A percentile compares a stretch with the other conserved stretches of the same genome.
phyloP scores from a whole-genome alignment of 2,797 vertebrate genomes.

The Phaenicophaeus curvirostris region DNA sequence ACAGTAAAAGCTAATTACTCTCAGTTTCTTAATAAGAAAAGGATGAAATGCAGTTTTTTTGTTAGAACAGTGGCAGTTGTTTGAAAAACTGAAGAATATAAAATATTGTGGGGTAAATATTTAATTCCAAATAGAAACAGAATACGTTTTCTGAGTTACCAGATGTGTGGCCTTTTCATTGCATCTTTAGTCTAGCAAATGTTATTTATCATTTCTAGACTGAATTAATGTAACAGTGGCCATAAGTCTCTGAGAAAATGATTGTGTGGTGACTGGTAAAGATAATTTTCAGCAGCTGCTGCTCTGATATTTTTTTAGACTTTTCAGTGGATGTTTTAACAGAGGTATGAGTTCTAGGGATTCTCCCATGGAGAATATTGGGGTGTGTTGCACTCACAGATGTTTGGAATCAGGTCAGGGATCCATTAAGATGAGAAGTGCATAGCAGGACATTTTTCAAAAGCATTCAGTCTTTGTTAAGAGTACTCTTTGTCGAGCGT shows the following conservation, averaged over 20 bases:
- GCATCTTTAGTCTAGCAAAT: not conserved
- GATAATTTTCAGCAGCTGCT: not conserved
- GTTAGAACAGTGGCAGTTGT: not conserved
- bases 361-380: not conserved
- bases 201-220: not conserved
- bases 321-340: not conserved
- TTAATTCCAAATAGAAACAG: not conserved
- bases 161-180: not conserved
- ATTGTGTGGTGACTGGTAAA: not conserved
- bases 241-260: not conserved
- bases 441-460: not conserved
- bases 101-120: not conserved
- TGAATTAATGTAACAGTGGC: not conserved
- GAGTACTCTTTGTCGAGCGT: not conserved
- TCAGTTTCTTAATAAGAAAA: not conserved
- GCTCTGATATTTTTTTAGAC: not conserved
- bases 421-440: conserved; percentile 4
- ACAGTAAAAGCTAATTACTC: not conserved
- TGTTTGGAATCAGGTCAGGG: conserved; percentile 44
- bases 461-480: not conserved
- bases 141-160: not conserved
- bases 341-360: not conserved
- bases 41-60: not conserved
- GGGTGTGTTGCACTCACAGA: conserved; percentile 15
- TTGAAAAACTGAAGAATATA: not conserved